Conservation (phyloP, 2,888 invertebrate genomes). For the Alviniconcha strummeri region DNA sequence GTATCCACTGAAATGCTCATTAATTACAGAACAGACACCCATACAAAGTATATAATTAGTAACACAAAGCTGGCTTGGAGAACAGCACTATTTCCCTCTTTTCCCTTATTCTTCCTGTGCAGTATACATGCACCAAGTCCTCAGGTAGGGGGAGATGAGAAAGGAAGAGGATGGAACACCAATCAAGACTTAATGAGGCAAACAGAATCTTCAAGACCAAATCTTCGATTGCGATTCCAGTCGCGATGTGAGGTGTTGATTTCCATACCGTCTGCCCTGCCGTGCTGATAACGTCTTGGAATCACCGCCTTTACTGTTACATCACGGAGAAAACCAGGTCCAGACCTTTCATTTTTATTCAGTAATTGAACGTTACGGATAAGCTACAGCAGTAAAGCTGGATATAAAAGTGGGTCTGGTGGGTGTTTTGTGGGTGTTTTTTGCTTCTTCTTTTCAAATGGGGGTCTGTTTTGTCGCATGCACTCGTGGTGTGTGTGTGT, state of each 20-base stretch:
- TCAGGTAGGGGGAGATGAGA: too few species aligned
- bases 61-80: too few species aligned
- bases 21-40: too few species aligned
- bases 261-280: neutral
- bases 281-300: neutral
- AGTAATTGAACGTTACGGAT: neutral
- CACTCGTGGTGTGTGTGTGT: constrained; percentile 1
- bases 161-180: neutral
- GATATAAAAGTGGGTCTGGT: neutral
- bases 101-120: too few species aligned
- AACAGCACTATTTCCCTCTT: too few species aligned
- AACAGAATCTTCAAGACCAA: neutral
- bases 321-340: constrained; percentile 8
- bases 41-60: too few species aligned
- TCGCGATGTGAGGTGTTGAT: neutral
- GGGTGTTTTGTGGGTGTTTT: neutral
- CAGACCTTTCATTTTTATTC: neutral
- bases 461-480: neutral
- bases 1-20: too few species aligned
- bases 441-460: neutral
- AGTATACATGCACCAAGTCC: too few species aligned
- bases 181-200: constrained; percentile 14
- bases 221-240: neutral
- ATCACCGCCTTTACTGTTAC: neutral
- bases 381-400: neutral